Percentiles rank a stretch among this genome's conserved stretches.
Conservation (phyloP, 2,797 vertebrate genomes). For the Phyllotis vaccarum region DNA sequence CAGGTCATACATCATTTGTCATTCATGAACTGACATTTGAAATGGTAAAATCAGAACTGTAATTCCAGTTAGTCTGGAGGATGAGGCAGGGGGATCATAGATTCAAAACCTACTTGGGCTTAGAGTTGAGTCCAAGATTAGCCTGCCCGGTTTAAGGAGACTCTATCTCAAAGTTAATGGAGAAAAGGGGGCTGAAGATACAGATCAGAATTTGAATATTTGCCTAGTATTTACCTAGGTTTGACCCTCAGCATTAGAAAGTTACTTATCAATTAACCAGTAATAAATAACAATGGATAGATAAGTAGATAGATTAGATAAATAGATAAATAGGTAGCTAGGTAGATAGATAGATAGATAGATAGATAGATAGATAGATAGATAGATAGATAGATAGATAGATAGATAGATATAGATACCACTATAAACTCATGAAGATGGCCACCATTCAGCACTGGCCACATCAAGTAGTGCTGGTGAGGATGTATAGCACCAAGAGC, state of each 20-base stretch:
- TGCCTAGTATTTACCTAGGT: not conserved
- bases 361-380: not conserved
- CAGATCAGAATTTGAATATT: not conserved
- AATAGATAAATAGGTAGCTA: not conserved
- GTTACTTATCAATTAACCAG: not conserved
- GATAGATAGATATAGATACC: accelerated
- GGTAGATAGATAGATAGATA: not conserved
- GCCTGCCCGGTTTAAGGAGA: too few species aligned
- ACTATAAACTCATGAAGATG: not conserved
- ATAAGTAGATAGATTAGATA: not conserved
- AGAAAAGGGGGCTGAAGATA: not conserved
- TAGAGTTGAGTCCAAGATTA: not conserved
- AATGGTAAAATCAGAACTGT: not conserved
- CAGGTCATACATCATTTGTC: not conserved
- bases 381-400: not conserved
- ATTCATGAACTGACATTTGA: not conserved
- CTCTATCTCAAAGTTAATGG: not conserved
- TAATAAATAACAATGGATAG: not conserved
- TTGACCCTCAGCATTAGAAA: not conserved
- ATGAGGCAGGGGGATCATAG: not conserved
- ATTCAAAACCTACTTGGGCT: not conserved
- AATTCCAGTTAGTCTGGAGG: not conserved
- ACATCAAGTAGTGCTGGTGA: not conserved
- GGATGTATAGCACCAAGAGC: too few species aligned
- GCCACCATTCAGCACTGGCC: not conserved